Evolutionary conservation across 2,113 vertebrate species (phyloP), one percentile per base, ranked within the genome.

Genomic region (Platichthys flesus): DNA sequence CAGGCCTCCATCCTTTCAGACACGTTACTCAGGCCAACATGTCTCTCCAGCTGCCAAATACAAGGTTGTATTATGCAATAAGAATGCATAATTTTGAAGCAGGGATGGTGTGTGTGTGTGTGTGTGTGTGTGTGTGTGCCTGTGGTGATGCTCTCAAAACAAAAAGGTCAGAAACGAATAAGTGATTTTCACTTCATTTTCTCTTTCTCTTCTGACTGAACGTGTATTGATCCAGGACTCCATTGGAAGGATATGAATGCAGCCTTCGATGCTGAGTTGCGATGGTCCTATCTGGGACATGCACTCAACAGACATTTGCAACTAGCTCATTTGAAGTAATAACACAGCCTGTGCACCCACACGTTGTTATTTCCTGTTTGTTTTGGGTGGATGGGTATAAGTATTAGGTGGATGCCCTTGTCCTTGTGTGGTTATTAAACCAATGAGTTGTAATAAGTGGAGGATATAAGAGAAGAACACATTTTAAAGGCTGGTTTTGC

Each of bases 131-230:
- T 63, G 60, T 42, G 49, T 21, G 20, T 63, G 54, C 52, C 59
- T 70, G 35, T 8, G 49, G 23, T 45, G 74, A 69, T 74, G 75
- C 42, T 51, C 52, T 26, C 15, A 60, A 45, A 66, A 84, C 45
- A 67, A 58, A 78, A 84, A 74, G 65, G 74, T 79, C 76, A 82
- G 10, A 28, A 20, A 4, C 21, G 8, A 71, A 57, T 67, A 54
- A n/a, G 74, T 64, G 1, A 45, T 61, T 66, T 52, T 56, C 9
- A 69, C 59, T n/a, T 13, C 0, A 10, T 71, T 79, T 70, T 67
- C 37, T 78, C 52, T 65, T 66, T 75, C 54, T 56, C 64, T 65
- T 40, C 31, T 31, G 16, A 65, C 23, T 65, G 31, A 66, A 13
- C 9, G 35, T 3, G 21, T 23, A 74, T 31, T 21, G 55, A 81